phyloP scores from a whole-genome alignment of 2,113 vertebrate species.

The Thunnus thynnus region DNA sequence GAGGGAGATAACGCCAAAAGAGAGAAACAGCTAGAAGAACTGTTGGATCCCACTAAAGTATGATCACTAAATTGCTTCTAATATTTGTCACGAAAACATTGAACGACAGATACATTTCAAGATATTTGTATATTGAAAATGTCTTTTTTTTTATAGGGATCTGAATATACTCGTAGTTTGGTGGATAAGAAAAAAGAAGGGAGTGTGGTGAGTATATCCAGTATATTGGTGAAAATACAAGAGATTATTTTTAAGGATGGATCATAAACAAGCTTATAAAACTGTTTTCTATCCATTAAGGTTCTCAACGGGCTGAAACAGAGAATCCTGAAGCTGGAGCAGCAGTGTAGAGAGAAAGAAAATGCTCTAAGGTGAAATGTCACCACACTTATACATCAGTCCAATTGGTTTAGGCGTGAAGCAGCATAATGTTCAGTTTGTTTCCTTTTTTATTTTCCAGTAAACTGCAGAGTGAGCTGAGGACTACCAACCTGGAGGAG shows the following conservation, averaged over 20 bases:
- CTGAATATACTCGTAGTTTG: constrained; percentile 87
- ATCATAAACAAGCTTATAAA: neutral
- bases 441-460: constrained; percentile 71
- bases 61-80: neutral
- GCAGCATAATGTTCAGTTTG: neutral
- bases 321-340: constrained; percentile 91
- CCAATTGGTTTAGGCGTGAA: neutral
- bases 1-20: constrained; percentile 92
- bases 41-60: constrained; percentile 90
- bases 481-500: constrained; percentile 90
- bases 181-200: constrained; percentile 88
- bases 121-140: neutral
- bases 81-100: neutral
- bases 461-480: constrained; percentile 90
- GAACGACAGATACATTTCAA: neutral
- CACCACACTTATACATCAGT: neutral
- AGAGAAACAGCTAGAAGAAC: constrained; percentile 93
- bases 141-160: constrained; percentile 80
- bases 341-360: constrained; percentile 94
- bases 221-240: neutral
- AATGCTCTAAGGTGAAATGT: constrained; percentile 84
- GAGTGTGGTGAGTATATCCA: constrained; percentile 86
- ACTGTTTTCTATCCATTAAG: constrained; percentile 78
- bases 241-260: neutral
- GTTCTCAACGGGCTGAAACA: constrained; percentile 91